Evolutionary conservation across 2,888 invertebrate species (phyloP).

Genomic region (Drosophila paranaensis): DNA sequence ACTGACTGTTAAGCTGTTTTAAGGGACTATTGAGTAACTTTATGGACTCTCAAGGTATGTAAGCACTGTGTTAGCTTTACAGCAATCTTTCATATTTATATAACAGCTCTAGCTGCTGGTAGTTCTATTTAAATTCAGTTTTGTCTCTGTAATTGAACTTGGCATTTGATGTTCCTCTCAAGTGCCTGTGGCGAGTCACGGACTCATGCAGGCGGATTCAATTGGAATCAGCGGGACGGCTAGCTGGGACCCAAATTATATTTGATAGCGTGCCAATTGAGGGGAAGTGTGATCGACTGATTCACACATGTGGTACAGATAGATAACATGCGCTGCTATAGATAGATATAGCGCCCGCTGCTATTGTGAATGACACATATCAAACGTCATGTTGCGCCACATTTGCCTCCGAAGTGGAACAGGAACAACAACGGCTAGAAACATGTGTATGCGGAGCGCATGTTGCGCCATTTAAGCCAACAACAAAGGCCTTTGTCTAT

Average conservation of each 20-base stretch:
- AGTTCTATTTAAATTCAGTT: neutral
- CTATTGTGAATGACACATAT: slow-evolving; percentile 59
- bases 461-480: slow-evolving; percentile 47
- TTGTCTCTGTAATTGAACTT: neutral
- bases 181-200: neutral
- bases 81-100: too few relatives aligned
- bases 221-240: slow-evolving; percentile 24
- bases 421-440: slow-evolving; percentile 32
- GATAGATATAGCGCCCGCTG: neutral
- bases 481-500: slow-evolving; percentile 46
- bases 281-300: slow-evolving; percentile 8
- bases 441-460: slow-evolving; percentile 35
- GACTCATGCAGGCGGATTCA: slow-evolving; percentile 7
- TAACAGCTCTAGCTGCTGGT: neutral
- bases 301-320: slow-evolving; percentile 18
- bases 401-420: slow-evolving; percentile 44
- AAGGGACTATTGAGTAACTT: too few relatives aligned
- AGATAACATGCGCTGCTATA: slow-evolving; percentile 23
- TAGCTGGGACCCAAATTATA: neutral
- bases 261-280: slow-evolving; percentile 5
- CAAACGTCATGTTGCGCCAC: slow-evolving; percentile 63
- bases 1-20: too few relatives aligned
- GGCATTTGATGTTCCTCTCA: neutral
- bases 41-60: too few relatives aligned
- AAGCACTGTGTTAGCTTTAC: neutral